phyloP scores from a whole-genome alignment of 2,888 invertebrate species.

The Melinopterus prodromus region DNA sequence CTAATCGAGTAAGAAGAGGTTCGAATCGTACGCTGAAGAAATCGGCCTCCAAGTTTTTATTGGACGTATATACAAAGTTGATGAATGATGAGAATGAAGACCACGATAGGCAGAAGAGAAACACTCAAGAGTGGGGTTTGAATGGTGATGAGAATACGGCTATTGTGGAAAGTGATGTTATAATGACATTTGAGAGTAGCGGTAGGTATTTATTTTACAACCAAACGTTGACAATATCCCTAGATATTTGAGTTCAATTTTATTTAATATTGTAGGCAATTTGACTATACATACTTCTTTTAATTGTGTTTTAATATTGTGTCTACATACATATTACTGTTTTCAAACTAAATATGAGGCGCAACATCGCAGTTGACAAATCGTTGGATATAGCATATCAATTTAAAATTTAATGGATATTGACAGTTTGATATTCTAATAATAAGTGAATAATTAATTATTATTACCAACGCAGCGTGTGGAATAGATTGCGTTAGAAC shows the following conservation, averaged over 20 bases:
- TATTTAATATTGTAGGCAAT: background rate
- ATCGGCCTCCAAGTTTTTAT: conserved; percentile 87
- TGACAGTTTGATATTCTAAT: background rate
- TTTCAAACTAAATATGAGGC: background rate
- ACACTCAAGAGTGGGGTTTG: conserved; percentile 70
- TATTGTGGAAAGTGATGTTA: conserved; percentile 91
- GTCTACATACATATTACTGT: background rate
- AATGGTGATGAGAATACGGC: conserved; percentile 84
- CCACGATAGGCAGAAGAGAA: conserved; percentile 62
- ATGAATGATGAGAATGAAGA: conserved; percentile 65
- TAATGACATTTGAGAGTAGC: conserved; percentile 93
- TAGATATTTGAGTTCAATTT: background rate
- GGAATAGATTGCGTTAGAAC: no score
- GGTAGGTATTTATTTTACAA: conserved; percentile 61
- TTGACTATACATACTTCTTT: no score
- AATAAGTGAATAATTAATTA: background rate
- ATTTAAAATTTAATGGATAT: background rate
- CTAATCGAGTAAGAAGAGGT: conserved; percentile 75
- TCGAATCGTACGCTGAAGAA: conserved; percentile 60
- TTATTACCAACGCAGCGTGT: background rate
- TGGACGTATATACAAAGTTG: conserved; percentile 87
- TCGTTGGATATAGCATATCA: background rate
- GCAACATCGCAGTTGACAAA: background rate
- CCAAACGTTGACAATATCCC: no score
- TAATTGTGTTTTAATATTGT: background rate